Evolutionary conservation across 2,888 invertebrate species (phyloP), one percentile per base, ranked within the genome.

Genomic region (Melanostoma scalare): DNA sequence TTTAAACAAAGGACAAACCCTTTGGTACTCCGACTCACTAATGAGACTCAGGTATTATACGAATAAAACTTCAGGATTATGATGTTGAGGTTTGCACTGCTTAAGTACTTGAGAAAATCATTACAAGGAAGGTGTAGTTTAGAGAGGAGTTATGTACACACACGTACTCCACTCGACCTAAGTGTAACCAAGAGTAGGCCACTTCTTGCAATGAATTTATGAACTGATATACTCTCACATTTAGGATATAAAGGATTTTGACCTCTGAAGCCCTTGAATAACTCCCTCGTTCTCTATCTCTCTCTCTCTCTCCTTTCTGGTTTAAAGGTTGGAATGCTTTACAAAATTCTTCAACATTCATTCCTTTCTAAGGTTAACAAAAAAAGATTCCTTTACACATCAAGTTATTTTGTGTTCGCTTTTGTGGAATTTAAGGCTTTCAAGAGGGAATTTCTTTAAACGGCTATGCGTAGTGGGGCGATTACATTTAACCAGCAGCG

Each of bases 211-310:
- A 42, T 42, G 42, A 42, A 42, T 42, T 42, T 8, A n/a, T 42
- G 42, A 9, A 8, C 9, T 6, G 6, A n/a, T 42, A n/a, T 42
- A 9, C 42, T 5, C 3, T n/a, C 20, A 20, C 20, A 20, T 20
- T 20, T 20, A 0, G 20, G 9, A 42, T 71, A 33, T 40, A 71
- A 60, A 50, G 71, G 71, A 71, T 42, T 71, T 71, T 71, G 40
- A 71, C 58, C 71, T n/a, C 48, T 48, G 2, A 30, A 63, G n/a
- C 20, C 52, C n/a, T 42, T 42, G 9, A 42, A 42, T 40, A 52
- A 40, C 2, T 52, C 30, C 9, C 50, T 52, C 40, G 1, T 1
- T 42, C 42, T 42, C 42, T 42, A 9, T 1, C 20, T 20, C 20
- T 20, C 20, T 20, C 0, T 20, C 1, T 20, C 20, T 20, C 20